phyloP scores from a whole-genome alignment of 1,140 invertebrate genomes.

The Zaprionus kolodkinae region DNA sequence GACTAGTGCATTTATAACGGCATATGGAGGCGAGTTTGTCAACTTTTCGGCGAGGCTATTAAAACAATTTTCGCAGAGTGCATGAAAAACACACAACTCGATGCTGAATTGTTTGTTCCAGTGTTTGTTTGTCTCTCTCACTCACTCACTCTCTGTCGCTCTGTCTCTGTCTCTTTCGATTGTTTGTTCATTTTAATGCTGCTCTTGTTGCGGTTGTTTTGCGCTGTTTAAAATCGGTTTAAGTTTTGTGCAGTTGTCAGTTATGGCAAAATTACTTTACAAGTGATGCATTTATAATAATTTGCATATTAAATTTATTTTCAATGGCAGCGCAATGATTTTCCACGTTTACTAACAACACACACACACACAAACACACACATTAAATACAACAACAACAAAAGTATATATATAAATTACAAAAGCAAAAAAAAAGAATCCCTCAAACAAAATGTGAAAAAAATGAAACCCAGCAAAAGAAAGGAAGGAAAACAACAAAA shows the following conservation, averaged over 20 bases:
- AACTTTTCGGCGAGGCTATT: conserved; percentile 71
- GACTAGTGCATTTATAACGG: neutral
- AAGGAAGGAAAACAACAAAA: conserved; percentile 51
- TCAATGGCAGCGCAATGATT: conserved; percentile 73
- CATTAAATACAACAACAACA: conserved; percentile 35
- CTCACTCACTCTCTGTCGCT: neutral
- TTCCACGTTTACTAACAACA: conserved; percentile 42
- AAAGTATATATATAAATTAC: conserved; percentile 49
- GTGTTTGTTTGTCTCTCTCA: conserved; percentile 53
- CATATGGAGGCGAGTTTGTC: conserved; percentile 62
- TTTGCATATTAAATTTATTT: conserved; percentile 82
- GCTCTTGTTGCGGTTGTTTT: conserved; percentile 59
- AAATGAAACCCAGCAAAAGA: conserved; percentile 50
- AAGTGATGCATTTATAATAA: conserved; percentile 77
- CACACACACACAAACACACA: conserved; percentile 27
- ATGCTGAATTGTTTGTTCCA: conserved; percentile 42
- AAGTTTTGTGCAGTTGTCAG: conserved; percentile 69
- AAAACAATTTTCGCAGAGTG: conserved; percentile 61
- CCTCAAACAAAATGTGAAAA: conserved; percentile 60
- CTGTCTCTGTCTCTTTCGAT: conserved; percentile 41
- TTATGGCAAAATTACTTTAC: conserved; percentile 73
- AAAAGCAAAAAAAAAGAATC: conserved; percentile 36
- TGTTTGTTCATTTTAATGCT: conserved; percentile 61
- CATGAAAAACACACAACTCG: conserved; percentile 43
- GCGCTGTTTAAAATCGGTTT: conserved; percentile 72